Conservation (phyloP, 2,113 vertebrate genomes). For the Bubo scandiacus region DNA sequence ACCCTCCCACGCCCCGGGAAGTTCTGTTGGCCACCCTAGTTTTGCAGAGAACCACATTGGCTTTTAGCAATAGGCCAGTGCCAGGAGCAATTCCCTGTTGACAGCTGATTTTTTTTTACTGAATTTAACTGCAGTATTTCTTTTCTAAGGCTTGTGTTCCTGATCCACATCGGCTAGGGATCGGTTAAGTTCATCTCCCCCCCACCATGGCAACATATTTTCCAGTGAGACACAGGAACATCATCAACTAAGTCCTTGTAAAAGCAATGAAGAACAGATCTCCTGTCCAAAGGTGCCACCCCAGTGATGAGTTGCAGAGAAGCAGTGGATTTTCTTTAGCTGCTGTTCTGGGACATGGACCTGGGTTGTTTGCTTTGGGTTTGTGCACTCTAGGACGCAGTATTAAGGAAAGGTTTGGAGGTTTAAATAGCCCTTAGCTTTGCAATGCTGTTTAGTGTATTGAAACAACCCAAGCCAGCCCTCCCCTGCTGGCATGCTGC, state of each 20-base stretch:
- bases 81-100: neutral
- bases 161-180: neutral
- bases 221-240: neutral
- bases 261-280: neutral
- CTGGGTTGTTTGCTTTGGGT: neutral
- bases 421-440: neutral
- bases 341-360: neutral
- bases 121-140: neutral
- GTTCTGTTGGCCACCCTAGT: neutral
- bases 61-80: neutral
- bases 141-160: neutral
- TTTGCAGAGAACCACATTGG: neutral
- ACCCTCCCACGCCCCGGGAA: neutral
- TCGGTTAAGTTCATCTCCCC: neutral
- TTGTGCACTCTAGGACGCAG: slow-evolving; percentile 8
- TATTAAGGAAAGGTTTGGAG: neutral
- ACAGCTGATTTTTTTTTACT: neutral
- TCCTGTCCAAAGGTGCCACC: neutral
- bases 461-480: neutral
- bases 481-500: rapidly evolving
- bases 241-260: neutral
- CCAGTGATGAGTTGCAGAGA: neutral
- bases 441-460: neutral
- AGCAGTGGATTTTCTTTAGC: neutral
- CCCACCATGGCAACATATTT: neutral